Evolutionary conservation across 2,113 vertebrate species (phyloP).

Genomic region (Cephalophus harveyi): DNA sequence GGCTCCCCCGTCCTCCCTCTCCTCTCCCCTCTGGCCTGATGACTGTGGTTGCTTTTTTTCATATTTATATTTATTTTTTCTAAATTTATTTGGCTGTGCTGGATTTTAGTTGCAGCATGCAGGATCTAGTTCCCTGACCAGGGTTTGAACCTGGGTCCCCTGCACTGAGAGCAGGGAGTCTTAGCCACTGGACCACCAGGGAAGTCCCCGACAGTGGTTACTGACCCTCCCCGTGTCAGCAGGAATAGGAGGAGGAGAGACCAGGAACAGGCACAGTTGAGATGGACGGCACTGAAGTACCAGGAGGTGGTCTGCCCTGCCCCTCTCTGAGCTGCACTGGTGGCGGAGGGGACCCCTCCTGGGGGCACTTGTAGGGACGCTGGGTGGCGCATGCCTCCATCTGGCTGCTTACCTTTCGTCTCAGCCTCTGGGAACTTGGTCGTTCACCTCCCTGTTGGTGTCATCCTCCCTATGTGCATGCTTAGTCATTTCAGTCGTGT

Average conservation of each 20-base stretch:
- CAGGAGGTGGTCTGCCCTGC: rapidly evolving
- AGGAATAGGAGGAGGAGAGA: background rate
- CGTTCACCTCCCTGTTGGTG: background rate
- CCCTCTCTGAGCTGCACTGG: background rate
- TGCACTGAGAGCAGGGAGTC: background rate
- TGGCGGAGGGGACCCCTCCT: background rate
- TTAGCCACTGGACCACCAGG: background rate
- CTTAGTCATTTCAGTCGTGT: background rate
- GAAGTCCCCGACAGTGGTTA: background rate
- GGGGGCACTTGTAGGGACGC: background rate
- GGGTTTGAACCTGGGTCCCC: background rate
- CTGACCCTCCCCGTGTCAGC: background rate
- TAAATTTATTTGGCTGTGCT: background rate
- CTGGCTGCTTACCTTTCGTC: background rate
- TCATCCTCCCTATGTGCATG: background rate
- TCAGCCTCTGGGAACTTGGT: background rate
- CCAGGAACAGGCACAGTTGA: background rate
- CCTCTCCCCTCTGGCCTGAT: background rate
- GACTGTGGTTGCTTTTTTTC: background rate
- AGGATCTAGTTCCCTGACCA: background rate
- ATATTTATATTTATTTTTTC: background rate
- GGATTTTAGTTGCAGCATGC: background rate
- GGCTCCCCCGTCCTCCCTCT: background rate
- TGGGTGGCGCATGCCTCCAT: rapidly evolving
- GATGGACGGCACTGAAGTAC: rapidly evolving